phyloP scores from a whole-genome alignment of 2,797 vertebrate species.

The Sternarchorhynchus goeldii region DNA sequence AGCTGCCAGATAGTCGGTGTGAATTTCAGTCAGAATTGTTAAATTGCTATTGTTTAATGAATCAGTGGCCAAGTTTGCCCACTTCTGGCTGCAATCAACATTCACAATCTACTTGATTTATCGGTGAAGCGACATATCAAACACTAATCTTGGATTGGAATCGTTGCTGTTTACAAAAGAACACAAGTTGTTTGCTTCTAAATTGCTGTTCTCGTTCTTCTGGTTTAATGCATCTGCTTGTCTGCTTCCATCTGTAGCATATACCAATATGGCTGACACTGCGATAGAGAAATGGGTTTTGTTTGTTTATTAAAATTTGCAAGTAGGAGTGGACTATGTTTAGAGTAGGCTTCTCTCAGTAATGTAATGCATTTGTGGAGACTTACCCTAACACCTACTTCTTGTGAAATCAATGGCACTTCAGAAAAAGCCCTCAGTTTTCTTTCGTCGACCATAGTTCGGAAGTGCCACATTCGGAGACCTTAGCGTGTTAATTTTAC shows the following conservation, averaged over 20 bases:
- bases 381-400: background rate
- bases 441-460: conserved; percentile 13
- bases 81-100: background rate
- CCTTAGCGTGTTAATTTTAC: background rate
- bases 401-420: conserved; percentile 27
- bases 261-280: conserved; percentile 1
- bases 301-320: background rate
- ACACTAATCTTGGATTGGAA: background rate
- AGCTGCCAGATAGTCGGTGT: conserved; percentile 7
- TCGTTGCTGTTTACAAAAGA: background rate
- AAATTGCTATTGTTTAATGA: too few relatives aligned
- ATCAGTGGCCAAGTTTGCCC: background rate
- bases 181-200: background rate
- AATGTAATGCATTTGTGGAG: conserved; percentile 23
- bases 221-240: conserved; percentile 1
- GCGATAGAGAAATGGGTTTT: background rate
- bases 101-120: background rate
- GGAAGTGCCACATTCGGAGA: conserved; percentile 26
- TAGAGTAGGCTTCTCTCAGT: conserved; percentile 19
- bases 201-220: background rate
- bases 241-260: conserved; percentile 26
- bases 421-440: conserved; percentile 10
- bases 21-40: too few relatives aligned
- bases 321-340: background rate
- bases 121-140: background rate